Evolutionary conservation across 2,113 vertebrate species (phyloP), one percentile per base, ranked within the genome.

Genomic region (Cyanoliseus patagonus): DNA sequence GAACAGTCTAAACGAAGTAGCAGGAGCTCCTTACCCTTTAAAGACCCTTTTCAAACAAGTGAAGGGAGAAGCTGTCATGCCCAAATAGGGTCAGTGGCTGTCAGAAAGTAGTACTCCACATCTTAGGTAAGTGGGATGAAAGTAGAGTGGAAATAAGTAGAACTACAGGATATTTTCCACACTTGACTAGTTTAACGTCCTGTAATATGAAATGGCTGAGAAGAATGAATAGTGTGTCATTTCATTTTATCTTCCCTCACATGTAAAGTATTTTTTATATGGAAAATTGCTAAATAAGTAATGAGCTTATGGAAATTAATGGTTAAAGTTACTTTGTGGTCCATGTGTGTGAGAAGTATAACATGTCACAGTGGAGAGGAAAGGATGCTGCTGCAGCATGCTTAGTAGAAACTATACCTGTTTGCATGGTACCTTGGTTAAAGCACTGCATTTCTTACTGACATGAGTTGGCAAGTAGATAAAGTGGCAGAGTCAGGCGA

Each of bases 241-340:
- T 93, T 88, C 11, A 27, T 87, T 85, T 73, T 89, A 67, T 87
- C 47, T 68, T 63, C 37, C 24, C 44, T 88, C 22, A 5, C 16
- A 64, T 31, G 55, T 53, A 86, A 39, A 70, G 22, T 53, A 7
- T 75, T 72, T 39, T 78, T 55, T 33, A 35, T 63, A 64, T 31
- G 70, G 77, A 85, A 91, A 84, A 82, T 44, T 78, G 12, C 44
- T 84, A 61, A 92, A 53, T 63, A 80, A 69, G 25, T 41, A 94
- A 64, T 61, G 18, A 68, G 8, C 39, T 64, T 93, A 27, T 16
- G 49, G 41, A 49, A 70, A 27, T 41, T 37, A 77, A 10, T 63
- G 20, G 42, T 82, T 86, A 35, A 46, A 75, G 52, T 81, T 76
- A 64, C 41, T 88, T 46, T 79, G 57, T 79, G 23, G 14, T 42